Evolutionary conservation across 2,113 vertebrate genomes (phyloP), one percentile per base, ranked within the genome.

Genomic region (Notarius quadriscutis): DNA sequence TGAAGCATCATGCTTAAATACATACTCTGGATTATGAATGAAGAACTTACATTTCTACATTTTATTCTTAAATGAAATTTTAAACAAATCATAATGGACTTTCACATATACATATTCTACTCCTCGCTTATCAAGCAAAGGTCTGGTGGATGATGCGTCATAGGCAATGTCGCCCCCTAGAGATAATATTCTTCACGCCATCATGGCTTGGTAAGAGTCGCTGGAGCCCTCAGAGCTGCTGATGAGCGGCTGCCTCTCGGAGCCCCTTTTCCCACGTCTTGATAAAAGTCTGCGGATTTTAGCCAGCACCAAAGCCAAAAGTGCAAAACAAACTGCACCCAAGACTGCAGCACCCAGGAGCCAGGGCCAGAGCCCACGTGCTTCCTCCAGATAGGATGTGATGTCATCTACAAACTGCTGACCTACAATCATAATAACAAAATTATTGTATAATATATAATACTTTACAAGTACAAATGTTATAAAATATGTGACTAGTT

Each of bases 241-340:
- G 63, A 99, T 96, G 22, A 99, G 95, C 0, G 97, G 97, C n/a
- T 97, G 97, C 78, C 91, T 94, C 93, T 99, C 97, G 93, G 1
- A 77, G 93, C 22, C 87, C 88, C 86, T 92, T 96, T 91, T 72
- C 94, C 84, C 89, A 92, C 0, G 91, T 48, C 60, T 83, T 55
- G 58, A 27, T 20, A 87, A 7, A 55, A 18, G 48, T 6, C 1
- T 81, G 12, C 9, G 91, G 84, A 67, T 65, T 79, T 77, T 67
- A 18, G 89, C 5, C 1, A 92, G n/a, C 20, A 94, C 7, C 0
- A 88, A 88, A 0, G 88, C 91, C 11, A 95, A 6, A 17, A 93
- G 0, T 1, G 91, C 87, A 2, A 96, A 89, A 5, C 97, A 34
- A 0, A 95, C 5, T 0, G 95, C 96, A 7, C 98, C 98, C 0